Conservation (phyloP, 2,113 vertebrate genomes). For the Sphaerodactylus townsendi region DNA sequence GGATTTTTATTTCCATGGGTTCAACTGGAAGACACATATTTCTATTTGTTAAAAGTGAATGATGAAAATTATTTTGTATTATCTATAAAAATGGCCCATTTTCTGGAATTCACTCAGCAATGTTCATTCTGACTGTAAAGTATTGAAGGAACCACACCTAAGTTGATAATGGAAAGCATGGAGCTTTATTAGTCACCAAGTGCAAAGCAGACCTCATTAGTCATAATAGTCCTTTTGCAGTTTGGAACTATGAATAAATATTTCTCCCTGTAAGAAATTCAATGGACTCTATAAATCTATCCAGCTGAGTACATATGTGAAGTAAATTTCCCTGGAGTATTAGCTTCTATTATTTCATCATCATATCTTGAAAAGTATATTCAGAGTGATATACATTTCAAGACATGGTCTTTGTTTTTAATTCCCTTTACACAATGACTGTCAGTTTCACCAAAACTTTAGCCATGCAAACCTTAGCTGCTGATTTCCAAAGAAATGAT, state of each 20-base stretch:
- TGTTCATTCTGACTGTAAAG: background rate
- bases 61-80: background rate
- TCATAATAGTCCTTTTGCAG: constrained; percentile 4
- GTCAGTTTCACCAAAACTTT: background rate
- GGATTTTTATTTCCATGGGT: background rate
- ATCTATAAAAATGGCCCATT: background rate
- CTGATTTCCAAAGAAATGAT: background rate
- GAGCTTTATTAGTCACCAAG: background rate
- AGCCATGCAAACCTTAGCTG: background rate
- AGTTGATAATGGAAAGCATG: background rate
- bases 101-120: background rate
- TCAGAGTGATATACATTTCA: background rate
- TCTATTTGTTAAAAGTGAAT: background rate
- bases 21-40: background rate
- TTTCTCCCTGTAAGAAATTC: background rate
- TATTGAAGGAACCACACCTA: constrained; percentile 11
- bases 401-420: background rate
- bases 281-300: background rate
- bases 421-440: background rate
- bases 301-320: constrained; percentile 7
- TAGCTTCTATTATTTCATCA: constrained; percentile 24
- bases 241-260: constrained; percentile 2
- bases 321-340: constrained; percentile 8
- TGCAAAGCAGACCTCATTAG: constrained; percentile 17
- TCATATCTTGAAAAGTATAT: background rate